Base-by-base conservation (phyloP, 2,113 vertebrate genomes). In the Synodontis membranacea region DNA sequence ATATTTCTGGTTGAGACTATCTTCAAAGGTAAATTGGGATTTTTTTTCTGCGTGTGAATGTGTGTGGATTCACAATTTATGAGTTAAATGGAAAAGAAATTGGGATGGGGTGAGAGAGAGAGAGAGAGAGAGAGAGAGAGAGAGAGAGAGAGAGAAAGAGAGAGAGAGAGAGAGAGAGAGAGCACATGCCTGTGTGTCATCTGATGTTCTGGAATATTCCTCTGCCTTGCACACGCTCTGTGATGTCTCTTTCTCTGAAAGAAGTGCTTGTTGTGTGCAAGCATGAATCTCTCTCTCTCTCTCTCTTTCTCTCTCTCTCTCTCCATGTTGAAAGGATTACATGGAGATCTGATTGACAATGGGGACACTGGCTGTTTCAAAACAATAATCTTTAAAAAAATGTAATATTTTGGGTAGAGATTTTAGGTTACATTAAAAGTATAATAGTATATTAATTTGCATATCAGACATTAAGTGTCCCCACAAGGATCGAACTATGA, bases 161-260 rank as follows among this genome's bases (percentile, higher is more conserved):
- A 48, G 56, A 58, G 78, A 80, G n/a, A 19, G 23, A 48, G 80
- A 54, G 31, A 44, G 74, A 1, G 76, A 48, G 44, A 83, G 31
- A 75, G 72, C 76, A 83, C 85, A 88, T 88, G 80, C 39, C 48
- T 78, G 56, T 82, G 82, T 87, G 83, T 88, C 87, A 90, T 87
- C 85, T 88, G 87, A 88, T 54, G 79, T 85, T 86, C 83, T 87
- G 58, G 81, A 89, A 86, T 46, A 50, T 44, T 89, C 84, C 21
- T 68, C 80, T 74, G 62, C 25, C 3, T 54, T 84, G 74, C 42
- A 64, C n/a, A 78, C 82, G 28, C 72, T 76, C 84, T 76, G 79
- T 76, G 85, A 87, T 88, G 80, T 86, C 62, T 58, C 88, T 87
- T 75, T 83, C 72, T 66, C 86, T 89, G 88, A 91, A 91, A 88